Evolutionary conservation across 2,888 invertebrate genomes (phyloP).

Genomic region (Carpatolechia fugitivella): DNA sequence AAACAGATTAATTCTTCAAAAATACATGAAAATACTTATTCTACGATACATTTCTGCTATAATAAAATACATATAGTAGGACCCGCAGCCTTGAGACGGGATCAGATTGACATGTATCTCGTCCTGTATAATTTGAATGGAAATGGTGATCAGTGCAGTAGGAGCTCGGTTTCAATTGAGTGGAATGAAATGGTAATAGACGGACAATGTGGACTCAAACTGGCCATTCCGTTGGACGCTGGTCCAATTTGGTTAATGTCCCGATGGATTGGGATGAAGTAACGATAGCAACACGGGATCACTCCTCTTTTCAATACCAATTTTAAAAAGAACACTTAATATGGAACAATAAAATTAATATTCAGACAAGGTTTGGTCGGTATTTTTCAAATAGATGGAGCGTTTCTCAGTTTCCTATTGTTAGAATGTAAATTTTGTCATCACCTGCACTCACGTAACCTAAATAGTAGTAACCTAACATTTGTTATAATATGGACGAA

Average conservation of each 20-base stretch:
- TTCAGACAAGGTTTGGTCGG: no score
- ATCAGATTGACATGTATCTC: conserved; percentile 16
- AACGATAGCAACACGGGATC: not conserved
- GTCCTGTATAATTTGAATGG: conserved; percentile 22
- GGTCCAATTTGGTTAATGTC: conserved; percentile 14
- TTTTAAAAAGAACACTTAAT: no score
- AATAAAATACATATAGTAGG: not conserved
- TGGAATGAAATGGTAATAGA: conserved; percentile 14
- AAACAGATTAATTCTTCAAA: no score
- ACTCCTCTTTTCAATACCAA: not conserved
- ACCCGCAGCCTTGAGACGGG: conserved; percentile 10
- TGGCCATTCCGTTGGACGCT: not conserved
- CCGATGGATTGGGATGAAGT: not conserved
- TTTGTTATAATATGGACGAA: no score
- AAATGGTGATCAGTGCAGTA: conserved; percentile 14
- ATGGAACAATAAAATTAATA: no score
- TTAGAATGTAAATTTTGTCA: no score
- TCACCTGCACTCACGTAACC: no score
- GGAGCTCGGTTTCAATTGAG: conserved; percentile 17
- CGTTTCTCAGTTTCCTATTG: no score
- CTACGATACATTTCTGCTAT: no score
- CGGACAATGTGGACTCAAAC: conserved; percentile 13
- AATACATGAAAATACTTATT: no score
- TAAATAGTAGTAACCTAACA: no score
- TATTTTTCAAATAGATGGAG: no score